Conservation (phyloP, 2,113 vertebrate species). For the Poecilia latipinna region DNA sequence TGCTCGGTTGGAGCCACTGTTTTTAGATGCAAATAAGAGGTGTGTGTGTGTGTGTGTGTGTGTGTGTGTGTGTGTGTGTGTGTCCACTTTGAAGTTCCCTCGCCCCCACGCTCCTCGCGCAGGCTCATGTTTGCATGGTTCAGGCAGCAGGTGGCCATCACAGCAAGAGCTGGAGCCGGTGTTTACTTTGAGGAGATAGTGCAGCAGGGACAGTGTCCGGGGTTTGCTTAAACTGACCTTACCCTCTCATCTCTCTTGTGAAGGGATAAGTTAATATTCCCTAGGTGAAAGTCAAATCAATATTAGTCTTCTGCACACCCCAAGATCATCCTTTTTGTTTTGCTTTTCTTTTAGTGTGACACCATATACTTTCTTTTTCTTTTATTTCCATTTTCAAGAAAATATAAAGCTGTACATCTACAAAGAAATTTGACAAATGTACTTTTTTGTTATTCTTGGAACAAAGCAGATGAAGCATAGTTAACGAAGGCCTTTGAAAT, state of each 20-base stretch:
- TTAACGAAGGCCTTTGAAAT: not conserved
- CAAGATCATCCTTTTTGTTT: not conserved
- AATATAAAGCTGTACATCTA: not conserved
- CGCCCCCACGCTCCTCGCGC: not conserved
- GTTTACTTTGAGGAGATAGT: constrained; percentile 18
- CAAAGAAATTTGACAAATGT: not conserved
- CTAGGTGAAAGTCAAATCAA: not conserved
- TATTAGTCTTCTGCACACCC: not conserved
- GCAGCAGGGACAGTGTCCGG: not conserved
- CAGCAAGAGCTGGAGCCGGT: constrained; percentile 11
- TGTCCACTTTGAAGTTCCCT: not conserved
- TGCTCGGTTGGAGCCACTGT: constrained; percentile 86
- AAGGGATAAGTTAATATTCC: constrained; percentile 5
- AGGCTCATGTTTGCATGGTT: constrained; percentile 17
- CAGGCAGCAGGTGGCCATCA: constrained; percentile 6
- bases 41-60: constrained; percentile 83
- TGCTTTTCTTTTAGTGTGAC: not conserved
- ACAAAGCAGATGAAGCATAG: not conserved
- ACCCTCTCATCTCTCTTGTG: not conserved
- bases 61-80: constrained; percentile 83
- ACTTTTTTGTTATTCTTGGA: not conserved
- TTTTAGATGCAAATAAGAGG: constrained; percentile 89
- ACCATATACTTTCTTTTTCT: too few species aligned
- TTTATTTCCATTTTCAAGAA: not conserved
- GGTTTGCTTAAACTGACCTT: constrained; percentile 3